A percentile compares a stretch with the other conserved stretches of the same genome.
phyloP scores from a whole-genome alignment of 2,797 vertebrate genomes.

The Sarcoramphus papa region DNA sequence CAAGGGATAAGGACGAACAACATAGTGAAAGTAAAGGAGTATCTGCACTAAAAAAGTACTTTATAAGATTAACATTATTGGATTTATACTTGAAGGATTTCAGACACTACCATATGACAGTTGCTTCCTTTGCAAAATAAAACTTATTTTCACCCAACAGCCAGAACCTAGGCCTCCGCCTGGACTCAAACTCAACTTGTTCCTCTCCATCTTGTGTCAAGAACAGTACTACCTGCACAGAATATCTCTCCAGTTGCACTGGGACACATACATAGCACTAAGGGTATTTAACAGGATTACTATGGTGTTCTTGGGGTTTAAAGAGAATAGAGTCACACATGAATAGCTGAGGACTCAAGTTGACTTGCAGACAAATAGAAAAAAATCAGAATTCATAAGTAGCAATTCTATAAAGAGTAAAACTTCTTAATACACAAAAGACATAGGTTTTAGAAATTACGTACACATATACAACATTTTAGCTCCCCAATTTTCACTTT shows the following conservation, averaged over 20 bases:
- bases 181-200: neutral
- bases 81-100: conserved; percentile 9
- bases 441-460: neutral
- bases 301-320: neutral
- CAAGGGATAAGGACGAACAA: neutral
- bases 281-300: neutral
- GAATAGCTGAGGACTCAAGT: neutral
- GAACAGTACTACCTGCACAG: neutral
- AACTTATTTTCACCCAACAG: neutral
- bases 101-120: rapidly evolving
- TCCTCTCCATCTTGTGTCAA: neutral
- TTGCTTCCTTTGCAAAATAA: neutral
- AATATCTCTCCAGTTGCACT: neutral
- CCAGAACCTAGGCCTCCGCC: neutral
- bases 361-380: neutral
- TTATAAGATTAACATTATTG: conserved; percentile 14
- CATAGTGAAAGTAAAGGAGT: neutral
- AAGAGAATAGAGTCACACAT: neutral
- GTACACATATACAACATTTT: neutral
- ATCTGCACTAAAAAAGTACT: neutral
- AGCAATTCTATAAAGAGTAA: neutral
- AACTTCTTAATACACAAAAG: neutral
- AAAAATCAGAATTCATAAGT: neutral
- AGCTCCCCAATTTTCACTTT: neutral
- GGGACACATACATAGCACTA: neutral